Base-by-base conservation (phyloP, 2,888 invertebrate genomes). In the Ornithoptera alexandrae region DNA sequence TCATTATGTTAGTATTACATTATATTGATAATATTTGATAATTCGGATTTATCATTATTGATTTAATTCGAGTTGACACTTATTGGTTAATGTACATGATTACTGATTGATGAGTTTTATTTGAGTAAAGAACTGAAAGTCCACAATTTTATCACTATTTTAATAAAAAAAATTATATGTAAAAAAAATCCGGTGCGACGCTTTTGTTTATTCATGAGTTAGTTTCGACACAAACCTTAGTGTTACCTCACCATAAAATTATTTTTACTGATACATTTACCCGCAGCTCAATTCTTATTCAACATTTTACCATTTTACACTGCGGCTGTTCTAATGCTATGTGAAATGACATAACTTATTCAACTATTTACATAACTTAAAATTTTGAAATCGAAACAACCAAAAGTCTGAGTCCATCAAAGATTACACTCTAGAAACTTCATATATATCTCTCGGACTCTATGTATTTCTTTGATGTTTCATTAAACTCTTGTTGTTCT, bases 11-110 rank as follows among this genome's bases (percentile, higher is more conserved):
- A 39, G 39, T 10, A 39, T 30, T 22, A 39, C 18, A 60, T 59
- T 58, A 15, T 67, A 62, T 30, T 53, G 42, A 61, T 62, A 58
- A 4, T n/a, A 46, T 56, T 7, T 60, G 60, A 66, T 68, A 56
- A 63, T 56, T 50, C 53, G 10, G 36, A 53, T 56, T 70, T 53
- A 63, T 69, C 46, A 20, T 59, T 36, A 30, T 60, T 56, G 63
- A 65, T 53, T 62, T 63, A 50, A 70, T 67, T 60, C 53, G 66
- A 46, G 18, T 63, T 70, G 66, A 66, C 65, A 69, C 30, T 66
- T 42, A 64, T 24, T 62, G 57, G 46, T 30, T 50, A 53, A 62
- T 42, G 22, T 22, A 17, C 18, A 62, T 39, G 10, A 50, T 61
- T 57, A 56, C 39, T 69, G 60, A 65, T 65, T 53, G 57, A 59